Conservation (phyloP, 2,797 vertebrate species). For the Karalla daura region DNA sequence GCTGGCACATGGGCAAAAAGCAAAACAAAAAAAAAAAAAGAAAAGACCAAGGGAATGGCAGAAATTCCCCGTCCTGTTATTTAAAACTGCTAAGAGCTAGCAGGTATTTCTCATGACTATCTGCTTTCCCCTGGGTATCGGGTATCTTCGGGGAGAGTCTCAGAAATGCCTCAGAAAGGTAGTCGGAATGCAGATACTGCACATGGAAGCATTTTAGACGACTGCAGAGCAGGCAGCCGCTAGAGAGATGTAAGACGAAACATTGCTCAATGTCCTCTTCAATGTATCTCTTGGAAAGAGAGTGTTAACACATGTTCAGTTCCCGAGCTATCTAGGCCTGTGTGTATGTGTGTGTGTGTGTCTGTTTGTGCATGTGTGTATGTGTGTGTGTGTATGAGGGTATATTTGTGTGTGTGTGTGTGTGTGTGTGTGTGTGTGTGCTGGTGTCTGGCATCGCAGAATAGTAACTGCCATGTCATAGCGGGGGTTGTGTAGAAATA, state of each 20-base stretch:
- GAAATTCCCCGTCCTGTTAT: slow-evolving; percentile 70
- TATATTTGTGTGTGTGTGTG: slow-evolving; percentile 22
- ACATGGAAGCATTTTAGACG: slow-evolving; percentile 80
- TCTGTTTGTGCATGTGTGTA: slow-evolving; percentile 21
- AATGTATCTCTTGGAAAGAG: slow-evolving; percentile 75
- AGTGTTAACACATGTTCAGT: slow-evolving; percentile 79
- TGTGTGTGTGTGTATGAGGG: slow-evolving; percentile 7
- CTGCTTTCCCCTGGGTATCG: slow-evolving; percentile 75
- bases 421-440: slow-evolving; percentile 5
- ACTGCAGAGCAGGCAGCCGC: slow-evolving; percentile 54
- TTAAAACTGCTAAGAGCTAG: slow-evolving; percentile 67
- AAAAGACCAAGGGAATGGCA: slow-evolving; percentile 53
- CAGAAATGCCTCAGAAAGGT: slow-evolving; percentile 67
- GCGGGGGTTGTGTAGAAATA: slow-evolving; percentile 70
- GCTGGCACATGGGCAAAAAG: slow-evolving; percentile 50
- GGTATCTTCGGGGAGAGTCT: slow-evolving; percentile 69
- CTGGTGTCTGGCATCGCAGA: slow-evolving; percentile 33
- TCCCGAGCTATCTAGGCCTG: slow-evolving; percentile 40
- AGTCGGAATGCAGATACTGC: slow-evolving; percentile 63
- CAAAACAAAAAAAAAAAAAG: slow-evolving; percentile 16
- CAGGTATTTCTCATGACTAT: slow-evolving; percentile 84
- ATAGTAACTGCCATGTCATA: slow-evolving; percentile 69
- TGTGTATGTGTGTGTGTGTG: slow-evolving; percentile 25
- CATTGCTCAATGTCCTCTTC: slow-evolving; percentile 76
- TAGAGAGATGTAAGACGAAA: slow-evolving; percentile 71